phyloP scores from a whole-genome alignment of 2,888 invertebrate species.

The Cataglyphis albicans region DNA sequence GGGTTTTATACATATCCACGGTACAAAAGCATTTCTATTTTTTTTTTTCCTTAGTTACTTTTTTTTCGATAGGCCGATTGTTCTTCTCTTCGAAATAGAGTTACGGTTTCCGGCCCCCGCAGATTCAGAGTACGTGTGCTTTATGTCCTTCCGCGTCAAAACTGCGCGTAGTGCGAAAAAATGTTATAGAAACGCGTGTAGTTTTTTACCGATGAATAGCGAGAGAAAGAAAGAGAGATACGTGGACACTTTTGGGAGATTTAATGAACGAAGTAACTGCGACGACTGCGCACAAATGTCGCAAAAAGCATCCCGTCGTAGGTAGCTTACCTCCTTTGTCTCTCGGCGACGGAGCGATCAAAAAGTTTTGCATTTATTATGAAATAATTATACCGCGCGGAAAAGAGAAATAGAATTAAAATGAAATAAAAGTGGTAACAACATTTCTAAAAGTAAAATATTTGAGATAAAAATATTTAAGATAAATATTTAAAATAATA shows the following conservation, averaged over 20 bases:
- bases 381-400: conserved; percentile 17
- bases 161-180: conserved; percentile 10
- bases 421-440: background rate
- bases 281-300: conserved; percentile 6
- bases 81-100: conserved; percentile 45
- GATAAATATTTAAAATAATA: background rate
- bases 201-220: conserved; percentile 29
- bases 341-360: conserved; percentile 11
- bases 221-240: background rate
- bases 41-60: background rate
- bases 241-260: conserved; percentile 5
- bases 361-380: conserved; percentile 26
- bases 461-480: background rate
- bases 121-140: conserved; percentile 2
- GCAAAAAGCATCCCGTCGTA: background rate
- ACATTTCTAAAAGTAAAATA: background rate
- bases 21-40: conserved; percentile 44
- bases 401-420: background rate
- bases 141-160: conserved; percentile 35
- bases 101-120: conserved; percentile 32
- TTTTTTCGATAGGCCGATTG: conserved; percentile 22
- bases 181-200: conserved; percentile 33
- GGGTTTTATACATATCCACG: conserved; percentile 44
- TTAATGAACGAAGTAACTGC: conserved; percentile 38
- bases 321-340: conserved; percentile 30